Evolutionary conservation across 2,888 invertebrate genomes (phyloP), one percentile per base, ranked within the genome.

Genomic region (Agriopis aurantiaria): DNA sequence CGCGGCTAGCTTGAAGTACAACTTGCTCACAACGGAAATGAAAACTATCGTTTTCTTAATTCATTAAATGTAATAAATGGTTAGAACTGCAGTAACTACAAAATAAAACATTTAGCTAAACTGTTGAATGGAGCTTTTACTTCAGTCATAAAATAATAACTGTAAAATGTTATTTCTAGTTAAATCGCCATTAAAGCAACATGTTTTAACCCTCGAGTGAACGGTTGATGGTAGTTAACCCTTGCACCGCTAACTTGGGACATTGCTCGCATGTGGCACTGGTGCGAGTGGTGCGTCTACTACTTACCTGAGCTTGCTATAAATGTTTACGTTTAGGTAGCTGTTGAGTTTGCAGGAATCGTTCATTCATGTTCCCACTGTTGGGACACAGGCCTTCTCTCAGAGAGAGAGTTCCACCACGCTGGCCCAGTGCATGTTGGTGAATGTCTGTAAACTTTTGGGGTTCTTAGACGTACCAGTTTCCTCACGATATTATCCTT

Each of bases 221-320:
- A 72, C 77, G 81, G 80, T 80, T 86, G 85, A 86, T 86, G 84
- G 79, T 82, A 69, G 75, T 79, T 83, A 82, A 87, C 87, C 88
- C 81, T 78, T 84, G 80, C 82, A 72, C 78, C 71, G 76, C 80
- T 80, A 88, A 86, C 82, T 88, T 82, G 68, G 56, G 69, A 82
- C 84, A 85, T 88, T 84, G 78, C 76, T 80, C 70, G 80, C 88
- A 88, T 82, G 78, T 84, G 88, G 75, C 82, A 2, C 45, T 7
- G 56, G 40, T n/a, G 3, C n/a, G n/a, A 2, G 23, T 7, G 56
- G 40, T n/a, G 40, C 12, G 40, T 12, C 40, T 5, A n/a, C n/a
- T n/a, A n/a, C 7, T 17, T 14, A 11, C n/a, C 56, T 8, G 41
- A 9, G 6, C 10, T 57, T 7, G 3, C 4, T 53, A 4, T 33